Evolutionary conservation across 1,140 invertebrate genomes (phyloP).

Genomic region (Camponotus floridanus): DNA sequence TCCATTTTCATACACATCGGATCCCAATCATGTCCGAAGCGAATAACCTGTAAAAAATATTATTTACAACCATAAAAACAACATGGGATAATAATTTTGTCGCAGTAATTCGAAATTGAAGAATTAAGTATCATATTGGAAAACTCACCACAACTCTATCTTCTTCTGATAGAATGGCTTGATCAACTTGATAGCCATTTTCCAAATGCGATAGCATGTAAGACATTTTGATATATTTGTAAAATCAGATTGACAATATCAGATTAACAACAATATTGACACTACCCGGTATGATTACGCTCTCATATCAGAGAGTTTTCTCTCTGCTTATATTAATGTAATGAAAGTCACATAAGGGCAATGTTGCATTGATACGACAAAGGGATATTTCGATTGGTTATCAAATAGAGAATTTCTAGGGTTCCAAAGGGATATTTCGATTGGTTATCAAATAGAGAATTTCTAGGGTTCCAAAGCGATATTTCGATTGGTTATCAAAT

Average conservation of each 20-base stretch:
- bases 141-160: constrained; percentile 96
- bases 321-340: no score
- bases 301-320: no score
- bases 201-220: constrained; percentile 99
- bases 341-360: no score
- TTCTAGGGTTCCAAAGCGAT: no score
- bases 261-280: no score
- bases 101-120: background rate
- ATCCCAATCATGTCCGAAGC: constrained; percentile 99
- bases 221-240: constrained; percentile 91
- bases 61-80: background rate
- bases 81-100: background rate
- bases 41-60: constrained; percentile 90
- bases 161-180: constrained; percentile 99
- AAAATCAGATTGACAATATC: background rate
- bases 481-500: no score
- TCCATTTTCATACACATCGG: constrained; percentile 99
- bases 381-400: no score
- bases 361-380: no score
- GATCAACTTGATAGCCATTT: constrained; percentile 99
- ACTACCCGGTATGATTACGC: no score
- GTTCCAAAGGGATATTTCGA: no score
- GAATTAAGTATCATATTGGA: constrained; percentile 42
- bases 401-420: no score
- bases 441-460: no score